Evolutionary conservation across 2,797 vertebrate species (phyloP).

Genomic region (Megaceryle alcyon): DNA sequence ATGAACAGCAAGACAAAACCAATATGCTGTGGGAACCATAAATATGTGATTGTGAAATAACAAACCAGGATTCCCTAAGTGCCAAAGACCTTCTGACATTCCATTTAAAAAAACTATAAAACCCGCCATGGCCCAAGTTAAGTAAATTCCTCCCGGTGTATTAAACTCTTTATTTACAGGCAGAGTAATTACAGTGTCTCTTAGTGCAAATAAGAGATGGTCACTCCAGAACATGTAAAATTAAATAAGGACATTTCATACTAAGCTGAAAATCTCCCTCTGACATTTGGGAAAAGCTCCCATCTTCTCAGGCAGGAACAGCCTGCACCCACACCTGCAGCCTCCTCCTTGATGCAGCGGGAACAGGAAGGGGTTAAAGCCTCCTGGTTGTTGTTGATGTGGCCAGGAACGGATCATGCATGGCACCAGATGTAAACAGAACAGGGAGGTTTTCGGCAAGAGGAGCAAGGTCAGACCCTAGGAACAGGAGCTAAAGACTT

Average conservation of each 20-base stretch:
- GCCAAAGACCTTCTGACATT: slow-evolving; percentile 59
- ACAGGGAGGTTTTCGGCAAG: neutral
- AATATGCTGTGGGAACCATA: slow-evolving; percentile 57
- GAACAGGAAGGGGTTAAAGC: neutral
- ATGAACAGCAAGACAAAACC: slow-evolving; percentile 17
- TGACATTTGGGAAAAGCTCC: neutral
- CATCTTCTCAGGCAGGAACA: neutral
- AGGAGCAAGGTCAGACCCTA: neutral
- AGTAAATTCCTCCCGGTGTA: slow-evolving; percentile 45
- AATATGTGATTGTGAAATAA: slow-evolving; percentile 62
- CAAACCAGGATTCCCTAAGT: slow-evolving; percentile 46
- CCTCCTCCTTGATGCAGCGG: fast-evolving
- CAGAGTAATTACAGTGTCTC: slow-evolving; percentile 1
- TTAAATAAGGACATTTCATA: neutral
- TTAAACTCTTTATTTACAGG: slow-evolving; percentile 57
- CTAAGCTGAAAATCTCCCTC: neutral
- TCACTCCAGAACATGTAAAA: neutral
- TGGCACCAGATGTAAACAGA: neutral
- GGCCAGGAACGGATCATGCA: neutral
- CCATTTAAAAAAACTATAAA: slow-evolving; percentile 60
- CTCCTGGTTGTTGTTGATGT: neutral
- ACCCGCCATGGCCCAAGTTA: slow-evolving; percentile 46
- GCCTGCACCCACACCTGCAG: neutral
- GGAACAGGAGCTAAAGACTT: neutral
- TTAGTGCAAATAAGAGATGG: slow-evolving; percentile 7